Percentiles rank a stretch among this genome's conserved stretches.
Evolutionary conservation across 2,888 invertebrate species (phyloP).

Genomic region (Dasypolia templi): DNA sequence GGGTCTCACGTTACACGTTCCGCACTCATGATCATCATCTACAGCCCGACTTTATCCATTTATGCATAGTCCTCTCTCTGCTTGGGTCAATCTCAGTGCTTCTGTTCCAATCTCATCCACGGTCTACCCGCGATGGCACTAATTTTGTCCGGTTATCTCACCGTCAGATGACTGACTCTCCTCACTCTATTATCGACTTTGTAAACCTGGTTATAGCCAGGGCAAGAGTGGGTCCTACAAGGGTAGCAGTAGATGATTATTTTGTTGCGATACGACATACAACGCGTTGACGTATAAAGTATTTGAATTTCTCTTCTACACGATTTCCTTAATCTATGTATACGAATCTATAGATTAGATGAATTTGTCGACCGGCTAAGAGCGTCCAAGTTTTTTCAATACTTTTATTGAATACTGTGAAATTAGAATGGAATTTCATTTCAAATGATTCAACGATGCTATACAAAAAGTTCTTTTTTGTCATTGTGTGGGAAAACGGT

Average conservation of each 20-base stretch:
- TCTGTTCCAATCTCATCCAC: not conserved
- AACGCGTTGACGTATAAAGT: not conserved
- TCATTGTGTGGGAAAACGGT: constrained; percentile 22
- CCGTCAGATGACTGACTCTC: not conserved
- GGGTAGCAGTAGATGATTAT: not conserved
- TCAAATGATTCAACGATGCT: constrained; percentile 35
- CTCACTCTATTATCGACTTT: not conserved
- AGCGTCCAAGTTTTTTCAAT: constrained; percentile 49
- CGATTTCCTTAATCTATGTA: constrained; percentile 33
- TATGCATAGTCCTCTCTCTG: not conserved
- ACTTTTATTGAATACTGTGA: constrained; percentile 53
- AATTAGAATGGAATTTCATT: constrained; percentile 63
- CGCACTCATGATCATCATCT: not conserved
- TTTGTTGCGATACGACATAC: not conserved
- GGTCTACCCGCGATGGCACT: not conserved
- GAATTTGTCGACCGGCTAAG: constrained; percentile 55
- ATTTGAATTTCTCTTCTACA: not conserved
- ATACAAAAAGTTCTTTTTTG: constrained; percentile 20
- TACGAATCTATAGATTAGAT: constrained; percentile 51
- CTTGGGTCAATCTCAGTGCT: not conserved
- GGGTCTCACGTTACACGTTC: not conserved
- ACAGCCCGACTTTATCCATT: not conserved
- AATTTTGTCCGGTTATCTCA: not conserved
- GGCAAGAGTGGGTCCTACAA: not conserved
- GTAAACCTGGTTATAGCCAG: not conserved